Evolutionary conservation across 2,888 invertebrate genomes (phyloP).

Genomic region (Gortyna flavago): DNA sequence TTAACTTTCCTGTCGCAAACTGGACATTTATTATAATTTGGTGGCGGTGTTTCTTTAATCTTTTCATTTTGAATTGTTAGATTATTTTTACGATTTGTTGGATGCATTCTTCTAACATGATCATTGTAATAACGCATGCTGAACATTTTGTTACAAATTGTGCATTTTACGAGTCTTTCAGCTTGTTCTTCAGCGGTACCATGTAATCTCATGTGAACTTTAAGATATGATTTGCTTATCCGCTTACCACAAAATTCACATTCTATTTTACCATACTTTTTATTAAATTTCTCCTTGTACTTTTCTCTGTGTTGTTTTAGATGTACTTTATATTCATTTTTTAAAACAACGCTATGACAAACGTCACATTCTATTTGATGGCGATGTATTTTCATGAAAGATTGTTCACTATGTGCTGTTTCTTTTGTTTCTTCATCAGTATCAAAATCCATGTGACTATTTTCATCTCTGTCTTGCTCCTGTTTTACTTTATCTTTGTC

Average conservation of each 20-base stretch:
- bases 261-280: conserved; percentile 62
- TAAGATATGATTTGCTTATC: conserved; percentile 65
- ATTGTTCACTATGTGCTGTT: conserved; percentile 42
- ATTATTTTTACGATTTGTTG: conserved; percentile 3
- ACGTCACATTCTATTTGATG: conserved; percentile 64
- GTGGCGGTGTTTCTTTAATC: background rate
- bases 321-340: conserved; percentile 57
- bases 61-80: conserved; percentile 14
- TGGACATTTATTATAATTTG: conserved; percentile 57
- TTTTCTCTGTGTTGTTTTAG: conserved; percentile 63
- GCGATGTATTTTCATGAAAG: conserved; percentile 35
- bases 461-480: conserved; percentile 31
- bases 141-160: conserved; percentile 62
- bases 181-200: conserved; percentile 58
- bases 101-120: conserved; percentile 64
- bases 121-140: conserved; percentile 53
- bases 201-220: conserved; percentile 66
- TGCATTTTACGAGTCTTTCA: conserved; percentile 54
- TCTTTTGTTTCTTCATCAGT: conserved; percentile 39
- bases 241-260: conserved; percentile 69
- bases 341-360: conserved; percentile 59
- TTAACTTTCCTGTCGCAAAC: conserved; percentile 63
- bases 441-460: conserved; percentile 52
- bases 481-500: conserved; percentile 50
- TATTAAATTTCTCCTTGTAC: conserved; percentile 54